These are phyloP conservation scores for Xiphorhynchus erythropygius DNA, from an alignment of 2,797 vertebrate species.

Conservation along the genomic window DNA sequence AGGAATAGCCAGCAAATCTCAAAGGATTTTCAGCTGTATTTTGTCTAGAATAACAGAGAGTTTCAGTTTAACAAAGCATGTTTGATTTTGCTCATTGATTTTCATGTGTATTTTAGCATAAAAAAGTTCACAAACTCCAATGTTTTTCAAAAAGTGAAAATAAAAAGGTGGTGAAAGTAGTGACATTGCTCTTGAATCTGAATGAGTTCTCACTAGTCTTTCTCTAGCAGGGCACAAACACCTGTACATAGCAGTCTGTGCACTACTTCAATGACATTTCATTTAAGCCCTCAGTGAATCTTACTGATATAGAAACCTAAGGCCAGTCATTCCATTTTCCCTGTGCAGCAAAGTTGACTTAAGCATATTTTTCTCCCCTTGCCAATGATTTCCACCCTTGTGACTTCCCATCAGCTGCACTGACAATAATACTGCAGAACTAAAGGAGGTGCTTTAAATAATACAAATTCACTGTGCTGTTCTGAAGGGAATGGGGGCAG, in stretches of 20 bases:
- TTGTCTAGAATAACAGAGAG: slow-evolving; percentile 24
- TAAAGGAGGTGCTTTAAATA: background rate
- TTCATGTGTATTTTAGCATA: slow-evolving; percentile 32
- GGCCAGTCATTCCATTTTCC: background rate
- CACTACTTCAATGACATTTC: background rate
- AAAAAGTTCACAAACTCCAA: background rate
- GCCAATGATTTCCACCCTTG: background rate
- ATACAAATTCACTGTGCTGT: background rate
- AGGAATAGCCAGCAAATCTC: slow-evolving; percentile 32
- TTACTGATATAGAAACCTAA: background rate
- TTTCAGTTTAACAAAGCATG: slow-evolving; percentile 3
- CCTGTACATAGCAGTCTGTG: background rate
- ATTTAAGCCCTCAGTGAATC: background rate
- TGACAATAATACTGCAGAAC: background rate
- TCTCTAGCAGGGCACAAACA: background rate
- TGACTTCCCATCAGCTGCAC: background rate
- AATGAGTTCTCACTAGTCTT: background rate
- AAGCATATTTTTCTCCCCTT: background rate
- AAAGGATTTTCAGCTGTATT: slow-evolving; percentile 43
- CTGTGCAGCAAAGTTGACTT: background rate
- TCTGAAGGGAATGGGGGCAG: background rate
- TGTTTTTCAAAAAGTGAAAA: slow-evolving; percentile 20
- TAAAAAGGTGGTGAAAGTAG: background rate
- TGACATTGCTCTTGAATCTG: background rate
- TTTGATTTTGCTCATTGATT: slow-evolving; percentile 51